These are phyloP conservation scores for Mesaphorura yosii DNA, from an alignment of 1,140 invertebrate species.

Conservation along the genomic window DNA sequence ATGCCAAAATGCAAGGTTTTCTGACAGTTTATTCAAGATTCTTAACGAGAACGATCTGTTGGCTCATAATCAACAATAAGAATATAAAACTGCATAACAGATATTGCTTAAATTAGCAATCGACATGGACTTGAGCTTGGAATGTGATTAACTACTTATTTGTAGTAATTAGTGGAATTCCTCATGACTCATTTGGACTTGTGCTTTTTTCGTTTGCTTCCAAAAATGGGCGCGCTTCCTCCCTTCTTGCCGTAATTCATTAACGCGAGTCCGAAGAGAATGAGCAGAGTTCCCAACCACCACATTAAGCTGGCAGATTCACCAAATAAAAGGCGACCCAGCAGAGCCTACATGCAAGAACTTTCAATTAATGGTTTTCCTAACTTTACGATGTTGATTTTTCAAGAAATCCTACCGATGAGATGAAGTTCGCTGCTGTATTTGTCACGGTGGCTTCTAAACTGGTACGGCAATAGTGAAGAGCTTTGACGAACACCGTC, in stretches of 20 bases:
- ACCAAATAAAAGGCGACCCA: slow-evolving; percentile 37
- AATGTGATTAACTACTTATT: too few species aligned
- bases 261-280: slow-evolving; percentile 35
- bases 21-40: too few species aligned
- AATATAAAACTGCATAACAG: too few species aligned
- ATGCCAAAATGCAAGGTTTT: too few species aligned
- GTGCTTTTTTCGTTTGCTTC: too few species aligned
- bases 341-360: slow-evolving; percentile 34
- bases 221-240: too few species aligned
- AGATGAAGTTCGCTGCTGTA: slow-evolving; percentile 39
- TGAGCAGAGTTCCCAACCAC: slow-evolving; percentile 38
- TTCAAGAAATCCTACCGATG: slow-evolving; percentile 34
- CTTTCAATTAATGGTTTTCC: not conserved
- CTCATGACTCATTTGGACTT: too few species aligned
- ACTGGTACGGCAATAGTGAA: slow-evolving; percentile 35
- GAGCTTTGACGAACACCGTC: slow-evolving; percentile 38
- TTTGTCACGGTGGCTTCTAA: slow-evolving; percentile 39
- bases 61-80: too few species aligned
- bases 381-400: not conserved
- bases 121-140: too few species aligned
- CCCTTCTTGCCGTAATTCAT: slow-evolving; percentile 33
- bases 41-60: too few species aligned
- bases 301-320: slow-evolving; percentile 36
- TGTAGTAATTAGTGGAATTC: too few species aligned
- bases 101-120: too few species aligned